Percentiles rank a stretch among this genome's conserved stretches.
phyloP scores from a whole-genome alignment of 2,113 vertebrate species.

The Elaphurus davidianus region DNA sequence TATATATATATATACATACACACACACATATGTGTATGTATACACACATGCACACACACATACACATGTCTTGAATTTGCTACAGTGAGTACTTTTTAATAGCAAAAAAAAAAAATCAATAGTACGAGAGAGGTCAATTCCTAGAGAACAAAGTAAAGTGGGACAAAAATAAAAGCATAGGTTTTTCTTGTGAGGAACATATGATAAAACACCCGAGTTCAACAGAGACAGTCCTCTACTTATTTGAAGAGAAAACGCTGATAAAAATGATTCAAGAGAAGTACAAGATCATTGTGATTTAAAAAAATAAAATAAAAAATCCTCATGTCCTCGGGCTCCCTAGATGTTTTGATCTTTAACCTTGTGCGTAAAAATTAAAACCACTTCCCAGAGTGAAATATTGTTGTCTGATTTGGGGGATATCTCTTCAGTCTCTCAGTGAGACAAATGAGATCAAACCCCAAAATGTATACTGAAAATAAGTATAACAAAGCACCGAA shows the following conservation, averaged over 20 bases:
- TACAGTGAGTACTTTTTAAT: not conserved
- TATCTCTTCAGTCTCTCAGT: not conserved
- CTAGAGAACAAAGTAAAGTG: not conserved
- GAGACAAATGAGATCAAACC: not conserved
- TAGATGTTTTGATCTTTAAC: constrained; percentile 24
- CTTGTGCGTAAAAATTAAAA: not conserved
- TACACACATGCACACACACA: accelerated
- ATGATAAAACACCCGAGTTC: not conserved
- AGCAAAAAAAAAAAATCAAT: not conserved
- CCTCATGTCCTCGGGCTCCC: not conserved
- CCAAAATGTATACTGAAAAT: not conserved
- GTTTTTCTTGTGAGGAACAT: not conserved
- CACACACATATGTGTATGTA: accelerated
- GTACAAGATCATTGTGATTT: not conserved
- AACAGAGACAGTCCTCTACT: not conserved
- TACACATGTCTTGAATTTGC: not conserved
- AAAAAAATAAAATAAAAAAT: not conserved
- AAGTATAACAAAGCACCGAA: not conserved
- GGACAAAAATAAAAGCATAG: not conserved
- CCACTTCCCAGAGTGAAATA: not conserved
- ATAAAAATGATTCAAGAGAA: not conserved
- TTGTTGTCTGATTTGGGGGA: not conserved
- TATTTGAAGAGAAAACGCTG: not conserved
- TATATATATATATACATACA: not conserved
- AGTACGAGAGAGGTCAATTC: not conserved